These are phyloP conservation scores for Drosophila arawakana DNA, from an alignment of 1,140 invertebrate species.

Conservation along the genomic window DNA sequence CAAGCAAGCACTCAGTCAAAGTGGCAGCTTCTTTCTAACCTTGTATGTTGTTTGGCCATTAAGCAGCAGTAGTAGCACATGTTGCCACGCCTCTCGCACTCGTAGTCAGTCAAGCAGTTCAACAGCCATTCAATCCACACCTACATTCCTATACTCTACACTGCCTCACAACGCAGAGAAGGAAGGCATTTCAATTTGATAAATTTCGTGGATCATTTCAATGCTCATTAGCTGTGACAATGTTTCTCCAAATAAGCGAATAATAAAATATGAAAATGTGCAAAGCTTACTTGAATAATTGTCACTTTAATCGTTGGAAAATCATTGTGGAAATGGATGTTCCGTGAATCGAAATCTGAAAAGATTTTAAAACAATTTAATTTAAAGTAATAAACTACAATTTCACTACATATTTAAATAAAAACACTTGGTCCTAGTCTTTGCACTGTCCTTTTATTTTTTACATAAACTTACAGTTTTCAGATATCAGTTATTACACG, in stretches of 20 bases:
- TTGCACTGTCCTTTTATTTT: no score
- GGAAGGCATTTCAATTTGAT: slow-evolving; percentile 17
- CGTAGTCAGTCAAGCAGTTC: not conserved
- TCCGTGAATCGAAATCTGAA: not conserved
- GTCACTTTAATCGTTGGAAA: slow-evolving; percentile 13
- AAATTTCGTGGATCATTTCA: slow-evolving; percentile 33
- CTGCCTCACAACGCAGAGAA: not conserved
- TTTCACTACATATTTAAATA: no score
- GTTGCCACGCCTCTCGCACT: slow-evolving; percentile 33
- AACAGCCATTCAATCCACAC: not conserved
- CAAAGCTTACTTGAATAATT: slow-evolving; percentile 52
- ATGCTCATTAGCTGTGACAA: slow-evolving; percentile 37
- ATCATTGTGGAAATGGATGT: not conserved
- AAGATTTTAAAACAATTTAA: not conserved
- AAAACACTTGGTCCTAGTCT: no score
- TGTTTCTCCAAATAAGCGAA: slow-evolving; percentile 6
- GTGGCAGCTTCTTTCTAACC: slow-evolving; percentile 53
- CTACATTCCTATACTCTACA: not conserved
- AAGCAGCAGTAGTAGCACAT: slow-evolving; percentile 60
- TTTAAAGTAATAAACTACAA: not conserved
- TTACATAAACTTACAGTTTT: not conserved
- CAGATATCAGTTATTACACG: not conserved
- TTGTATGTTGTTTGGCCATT: slow-evolving; percentile 61
- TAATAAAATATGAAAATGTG: slow-evolving; percentile 24
- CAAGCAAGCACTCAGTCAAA: slow-evolving; percentile 58